These are phyloP conservation scores for Brachionus asplanchnoidis DNA, from an alignment of 1,140 invertebrate species.

Conservation along the genomic window DNA sequence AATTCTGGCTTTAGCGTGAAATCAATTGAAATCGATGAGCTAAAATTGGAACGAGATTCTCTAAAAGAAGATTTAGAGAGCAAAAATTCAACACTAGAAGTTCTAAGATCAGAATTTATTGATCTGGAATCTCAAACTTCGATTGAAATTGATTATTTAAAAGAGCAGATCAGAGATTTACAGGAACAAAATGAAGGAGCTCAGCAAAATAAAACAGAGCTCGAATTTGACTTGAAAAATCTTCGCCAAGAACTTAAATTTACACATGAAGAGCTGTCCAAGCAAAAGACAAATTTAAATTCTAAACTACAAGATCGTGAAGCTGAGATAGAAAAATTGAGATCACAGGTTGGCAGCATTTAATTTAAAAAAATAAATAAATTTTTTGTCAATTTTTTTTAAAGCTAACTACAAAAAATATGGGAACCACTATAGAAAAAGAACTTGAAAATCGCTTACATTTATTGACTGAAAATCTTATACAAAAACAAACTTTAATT, in stretches of 20 bases:
- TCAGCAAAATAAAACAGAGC: neutral
- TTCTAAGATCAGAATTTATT: constrained; percentile 61
- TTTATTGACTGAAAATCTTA: constrained; percentile 70
- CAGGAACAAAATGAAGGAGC: constrained; percentile 49
- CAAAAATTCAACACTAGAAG: constrained; percentile 59
- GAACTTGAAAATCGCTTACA: constrained; percentile 68
- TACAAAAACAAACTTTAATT: constrained; percentile 71
- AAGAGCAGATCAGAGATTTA: constrained; percentile 49
- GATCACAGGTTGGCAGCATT: constrained; percentile 58
- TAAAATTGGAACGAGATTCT: constrained; percentile 63
- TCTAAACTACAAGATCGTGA: constrained; percentile 62
- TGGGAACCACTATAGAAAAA: constrained; percentile 59
- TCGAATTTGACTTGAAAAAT: constrained; percentile 36
- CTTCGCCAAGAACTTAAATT: constrained; percentile 61
- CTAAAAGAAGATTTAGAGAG: constrained; percentile 64
- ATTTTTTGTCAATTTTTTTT: constrained; percentile 43
- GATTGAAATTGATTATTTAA: constrained; percentile 51
- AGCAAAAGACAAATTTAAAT: constrained; percentile 60
- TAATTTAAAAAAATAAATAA: too few species aligned
- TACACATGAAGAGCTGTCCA: constrained; percentile 62
- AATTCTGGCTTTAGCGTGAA: constrained; percentile 48
- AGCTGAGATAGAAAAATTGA: constrained; percentile 63
- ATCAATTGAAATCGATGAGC: constrained; percentile 54
- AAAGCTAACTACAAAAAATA: constrained; percentile 57
- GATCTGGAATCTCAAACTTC: constrained; percentile 53